phyloP scores from a whole-genome alignment of 2,888 invertebrate species.

The Prosapia bicincta region DNA sequence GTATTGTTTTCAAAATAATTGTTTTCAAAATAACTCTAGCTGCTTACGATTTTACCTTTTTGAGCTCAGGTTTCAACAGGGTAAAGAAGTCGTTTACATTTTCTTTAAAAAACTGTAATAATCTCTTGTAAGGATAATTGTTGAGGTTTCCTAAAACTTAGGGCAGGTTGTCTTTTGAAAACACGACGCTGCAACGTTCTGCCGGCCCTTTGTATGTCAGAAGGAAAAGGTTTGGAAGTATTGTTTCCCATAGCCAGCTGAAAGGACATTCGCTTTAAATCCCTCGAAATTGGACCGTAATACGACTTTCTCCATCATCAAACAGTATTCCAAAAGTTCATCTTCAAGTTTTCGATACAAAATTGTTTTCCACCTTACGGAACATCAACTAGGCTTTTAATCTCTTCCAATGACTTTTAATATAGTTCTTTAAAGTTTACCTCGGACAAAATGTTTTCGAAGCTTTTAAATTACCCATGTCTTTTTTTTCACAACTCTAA shows the following conservation, averaged over 20 bases:
- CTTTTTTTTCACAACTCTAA: not conserved
- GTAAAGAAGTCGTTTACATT: not conserved
- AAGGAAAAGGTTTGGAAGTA: not conserved
- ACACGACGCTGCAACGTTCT: not conserved
- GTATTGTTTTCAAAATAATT: no score
- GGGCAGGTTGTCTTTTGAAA: not conserved
- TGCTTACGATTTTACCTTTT: not conserved
- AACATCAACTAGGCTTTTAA: not conserved
- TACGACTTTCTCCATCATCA: not conserved
- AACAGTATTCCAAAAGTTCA: not conserved
- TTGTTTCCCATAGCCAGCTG: not conserved
- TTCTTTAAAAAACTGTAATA: not conserved
- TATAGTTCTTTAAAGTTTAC: not conserved
- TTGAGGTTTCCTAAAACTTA: not conserved
- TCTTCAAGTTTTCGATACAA: not conserved
- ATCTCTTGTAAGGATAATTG: not conserved
- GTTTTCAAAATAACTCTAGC: not conserved
- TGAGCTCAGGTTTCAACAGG: not conserved
- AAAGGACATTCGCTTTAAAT: not conserved
- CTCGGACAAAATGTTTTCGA: not conserved
- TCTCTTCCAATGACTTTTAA: not conserved
- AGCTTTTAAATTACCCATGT: not conserved
- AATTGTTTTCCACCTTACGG: not conserved
- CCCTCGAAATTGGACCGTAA: not conserved
- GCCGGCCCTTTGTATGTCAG: not conserved